Conservation (phyloP, 2,797 vertebrate genomes). For the Spea hammondii region DNA sequence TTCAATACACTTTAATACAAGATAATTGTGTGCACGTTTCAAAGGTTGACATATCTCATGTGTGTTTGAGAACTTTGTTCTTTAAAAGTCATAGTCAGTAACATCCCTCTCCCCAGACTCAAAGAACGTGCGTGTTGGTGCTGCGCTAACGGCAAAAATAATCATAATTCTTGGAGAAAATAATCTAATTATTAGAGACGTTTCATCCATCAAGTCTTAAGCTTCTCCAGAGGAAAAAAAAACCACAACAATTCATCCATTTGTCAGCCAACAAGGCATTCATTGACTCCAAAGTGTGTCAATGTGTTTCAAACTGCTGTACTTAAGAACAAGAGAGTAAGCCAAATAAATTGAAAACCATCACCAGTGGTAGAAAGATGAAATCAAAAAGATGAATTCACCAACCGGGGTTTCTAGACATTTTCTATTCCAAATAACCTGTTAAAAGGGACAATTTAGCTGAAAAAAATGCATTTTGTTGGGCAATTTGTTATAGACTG, state of each 20-base stretch:
- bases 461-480: conserved; percentile 6
- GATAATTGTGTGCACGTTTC: neutral
- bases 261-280: conserved; percentile 66
- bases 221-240: conserved; percentile 62
- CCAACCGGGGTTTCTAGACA: conserved; percentile 28
- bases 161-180: conserved; percentile 58
- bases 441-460: conserved; percentile 27
- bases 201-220: conserved; percentile 67
- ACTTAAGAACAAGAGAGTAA: conserved; percentile 61
- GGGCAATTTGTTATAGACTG: conserved; percentile 12
- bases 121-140: conserved; percentile 59
- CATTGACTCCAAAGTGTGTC: conserved; percentile 63
- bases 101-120: conserved; percentile 53
- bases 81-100: neutral
- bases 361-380: conserved; percentile 7
- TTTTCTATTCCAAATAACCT: conserved; percentile 33
- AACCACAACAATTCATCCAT: conserved; percentile 61
- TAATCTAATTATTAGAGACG: conserved; percentile 68
- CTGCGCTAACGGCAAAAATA: conserved; percentile 57
- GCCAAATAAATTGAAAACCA: conserved; percentile 32
- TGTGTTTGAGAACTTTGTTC: neutral
- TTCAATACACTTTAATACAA: too few species aligned
- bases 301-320: conserved; percentile 61
- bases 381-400: conserved; percentile 34
- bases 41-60: neutral